Evolutionary conservation across 2,888 invertebrate genomes (phyloP).

Genomic region (Pardosa pseudoannulata): DNA sequence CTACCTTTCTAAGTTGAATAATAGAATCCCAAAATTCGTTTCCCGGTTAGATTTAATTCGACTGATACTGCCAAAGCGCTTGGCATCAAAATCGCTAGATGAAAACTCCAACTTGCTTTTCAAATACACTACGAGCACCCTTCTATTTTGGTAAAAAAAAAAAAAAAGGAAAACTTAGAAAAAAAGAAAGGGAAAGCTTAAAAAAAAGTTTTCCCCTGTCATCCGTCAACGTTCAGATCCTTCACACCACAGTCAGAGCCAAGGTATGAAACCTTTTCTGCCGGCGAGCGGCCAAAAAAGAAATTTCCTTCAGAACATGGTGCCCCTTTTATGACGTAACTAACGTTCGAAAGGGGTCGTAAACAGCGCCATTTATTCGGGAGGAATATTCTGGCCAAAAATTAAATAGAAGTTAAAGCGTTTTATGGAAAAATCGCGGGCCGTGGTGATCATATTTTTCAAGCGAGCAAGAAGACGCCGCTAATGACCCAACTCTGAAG

Average conservation of each 20-base stretch:
- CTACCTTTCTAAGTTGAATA: too few relatives aligned
- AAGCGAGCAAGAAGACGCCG: too few relatives aligned
- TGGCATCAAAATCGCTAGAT: too few relatives aligned
- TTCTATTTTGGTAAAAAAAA: slow-evolving; percentile 8
- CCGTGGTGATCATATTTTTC: not conserved
- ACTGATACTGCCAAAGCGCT: too few relatives aligned
- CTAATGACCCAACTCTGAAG: not conserved
- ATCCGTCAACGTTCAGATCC: not conserved
- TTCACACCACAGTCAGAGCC: not conserved
- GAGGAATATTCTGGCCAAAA: not conserved
- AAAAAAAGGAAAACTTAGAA: not conserved
- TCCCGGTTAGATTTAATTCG: too few relatives aligned
- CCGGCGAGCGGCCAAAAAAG: not conserved
- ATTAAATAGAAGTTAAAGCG: not conserved
- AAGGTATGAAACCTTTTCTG: not conserved
- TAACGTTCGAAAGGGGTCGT: not conserved
- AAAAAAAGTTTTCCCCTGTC: not conserved
- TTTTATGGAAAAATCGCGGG: not conserved
- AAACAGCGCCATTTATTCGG: not conserved
- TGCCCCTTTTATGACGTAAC: not conserved
- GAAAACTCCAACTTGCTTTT: not conserved
- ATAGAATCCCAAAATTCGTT: too few relatives aligned
- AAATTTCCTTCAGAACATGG: not conserved
- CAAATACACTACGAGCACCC: not conserved
- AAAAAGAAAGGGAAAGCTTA: not conserved